Evolutionary conservation across 1,140 invertebrate genomes (phyloP).

Genomic region (Drosophila gunungcola): DNA sequence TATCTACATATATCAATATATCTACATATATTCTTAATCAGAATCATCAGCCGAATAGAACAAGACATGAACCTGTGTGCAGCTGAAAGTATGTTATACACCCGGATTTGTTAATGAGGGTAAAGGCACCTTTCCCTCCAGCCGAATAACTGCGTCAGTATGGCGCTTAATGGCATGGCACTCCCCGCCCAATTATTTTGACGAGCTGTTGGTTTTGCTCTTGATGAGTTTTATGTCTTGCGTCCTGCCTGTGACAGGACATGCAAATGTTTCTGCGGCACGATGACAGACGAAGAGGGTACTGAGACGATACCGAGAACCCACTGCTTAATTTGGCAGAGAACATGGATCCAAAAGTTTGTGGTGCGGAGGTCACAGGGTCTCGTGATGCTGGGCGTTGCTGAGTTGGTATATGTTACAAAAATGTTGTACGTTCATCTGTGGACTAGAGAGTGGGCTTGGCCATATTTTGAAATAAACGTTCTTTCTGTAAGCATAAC

Average conservation of each 20-base stretch:
- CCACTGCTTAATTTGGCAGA: conserved; percentile 80
- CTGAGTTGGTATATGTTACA: conserved; percentile 23
- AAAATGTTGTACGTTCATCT: neutral
- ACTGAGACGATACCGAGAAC: conserved; percentile 17
- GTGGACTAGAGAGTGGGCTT: too few species aligned
- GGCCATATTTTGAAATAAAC: too few species aligned
- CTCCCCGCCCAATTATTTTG: neutral
- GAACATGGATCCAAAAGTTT: conserved; percentile 63
- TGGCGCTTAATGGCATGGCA: conserved; percentile 36
- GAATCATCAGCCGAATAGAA: too few species aligned
- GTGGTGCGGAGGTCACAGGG: conserved; percentile 28
- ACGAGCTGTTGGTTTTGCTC: conserved; percentile 58
- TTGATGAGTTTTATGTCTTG: conserved; percentile 80
- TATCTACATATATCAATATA: too few species aligned
- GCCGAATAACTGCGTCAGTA: conserved; percentile 59
- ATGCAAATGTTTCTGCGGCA: conserved; percentile 73
- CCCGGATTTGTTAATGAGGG: conserved; percentile 20
- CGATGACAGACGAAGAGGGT: conserved; percentile 1
- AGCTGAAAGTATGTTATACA: conserved; percentile 4
- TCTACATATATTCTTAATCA: too few species aligned
- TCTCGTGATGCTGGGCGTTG: conserved; percentile 25
- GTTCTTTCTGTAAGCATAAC: too few species aligned
- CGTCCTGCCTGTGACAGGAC: conserved; percentile 77
- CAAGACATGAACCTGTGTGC: neutral
- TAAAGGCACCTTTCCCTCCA: conserved; percentile 41